Percentiles rank a stretch among this genome's conserved stretches.
These are phyloP conservation scores for Tryphoninae sp. DNA, from an alignment of 2,888 invertebrate genomes.

Conservation along the genomic window DNA sequence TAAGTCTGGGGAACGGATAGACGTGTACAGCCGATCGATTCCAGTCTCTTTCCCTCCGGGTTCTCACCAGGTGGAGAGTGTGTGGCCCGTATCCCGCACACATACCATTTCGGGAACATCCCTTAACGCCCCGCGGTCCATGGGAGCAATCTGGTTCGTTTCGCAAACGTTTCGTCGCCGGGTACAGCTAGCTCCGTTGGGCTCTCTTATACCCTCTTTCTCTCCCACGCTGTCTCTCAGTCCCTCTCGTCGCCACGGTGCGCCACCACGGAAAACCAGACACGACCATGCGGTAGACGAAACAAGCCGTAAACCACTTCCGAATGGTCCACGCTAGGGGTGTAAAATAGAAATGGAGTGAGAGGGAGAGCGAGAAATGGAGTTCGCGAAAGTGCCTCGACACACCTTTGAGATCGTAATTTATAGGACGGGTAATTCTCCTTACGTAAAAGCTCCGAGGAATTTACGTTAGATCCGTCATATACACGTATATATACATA, in stretches of 20 bases:
- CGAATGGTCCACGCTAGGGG: constrained; percentile 39
- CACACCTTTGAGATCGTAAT: constrained; percentile 34
- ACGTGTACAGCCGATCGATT: constrained; percentile 59
- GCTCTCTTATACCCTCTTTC: constrained; percentile 18
- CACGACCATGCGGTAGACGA: constrained; percentile 50
- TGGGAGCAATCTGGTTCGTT: constrained; percentile 43
- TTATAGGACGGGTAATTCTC: constrained; percentile 46
- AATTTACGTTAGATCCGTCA: constrained; percentile 17
- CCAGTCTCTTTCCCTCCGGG: constrained; percentile 43
- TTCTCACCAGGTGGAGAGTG: constrained; percentile 33
- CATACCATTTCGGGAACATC: constrained; percentile 40
- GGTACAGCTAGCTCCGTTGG: neutral
- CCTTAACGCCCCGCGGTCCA: constrained; percentile 21
- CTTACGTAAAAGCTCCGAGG: constrained; percentile 13
- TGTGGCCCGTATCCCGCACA: neutral
- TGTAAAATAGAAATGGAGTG: constrained; percentile 39
- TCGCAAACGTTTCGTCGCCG: constrained; percentile 43
- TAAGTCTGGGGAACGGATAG: constrained; percentile 53
- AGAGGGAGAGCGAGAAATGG: neutral
- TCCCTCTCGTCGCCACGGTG: constrained; percentile 1
- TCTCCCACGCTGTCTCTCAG: neutral
- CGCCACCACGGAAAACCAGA: constrained; percentile 40
- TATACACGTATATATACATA: neutral
- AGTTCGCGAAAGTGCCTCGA: constrained; percentile 29
- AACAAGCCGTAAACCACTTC: constrained; percentile 54